Evolutionary conservation across 1,140 invertebrate species (phyloP).

Genomic region (Drosophila obscura): DNA sequence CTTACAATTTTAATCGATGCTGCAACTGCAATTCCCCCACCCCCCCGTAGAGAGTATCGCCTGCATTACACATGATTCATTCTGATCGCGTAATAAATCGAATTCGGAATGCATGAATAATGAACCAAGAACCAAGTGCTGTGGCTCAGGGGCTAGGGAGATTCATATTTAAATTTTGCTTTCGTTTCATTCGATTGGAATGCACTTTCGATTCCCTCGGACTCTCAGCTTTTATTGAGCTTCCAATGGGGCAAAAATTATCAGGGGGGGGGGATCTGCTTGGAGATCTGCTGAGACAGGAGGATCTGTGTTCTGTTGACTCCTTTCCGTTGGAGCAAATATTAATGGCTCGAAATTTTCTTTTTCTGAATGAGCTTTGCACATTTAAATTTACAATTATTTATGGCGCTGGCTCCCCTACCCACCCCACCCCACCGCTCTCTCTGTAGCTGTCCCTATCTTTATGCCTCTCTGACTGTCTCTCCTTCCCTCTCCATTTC

Average conservation of each 20-base stretch:
- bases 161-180: constrained; percentile 25
- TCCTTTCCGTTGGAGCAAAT: constrained; percentile 17
- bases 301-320: constrained; percentile 13
- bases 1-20: no score
- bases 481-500: constrained; percentile 2
- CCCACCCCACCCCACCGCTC: no score
- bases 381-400: constrained; percentile 55
- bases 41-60: no score
- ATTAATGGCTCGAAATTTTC: constrained; percentile 60
- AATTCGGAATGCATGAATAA: constrained; percentile 4
- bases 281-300: constrained; percentile 6
- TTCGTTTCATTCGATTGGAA: constrained; percentile 30
- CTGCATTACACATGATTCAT: constrained; percentile 17
- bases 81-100: constrained; percentile 3
- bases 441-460: constrained; percentile 4
- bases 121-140: constrained; percentile 16
- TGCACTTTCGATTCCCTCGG: constrained; percentile 24
- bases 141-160: background rate
- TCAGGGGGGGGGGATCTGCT: background rate
- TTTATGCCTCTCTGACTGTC: background rate
- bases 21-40: no score
- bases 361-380: constrained; percentile 39
- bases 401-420: constrained; percentile 45
- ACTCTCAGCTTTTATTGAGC: constrained; percentile 5
- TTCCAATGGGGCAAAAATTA: constrained; percentile 17